phyloP scores from a whole-genome alignment of 2,797 vertebrate genomes.

The Amphiprion clarkii region DNA sequence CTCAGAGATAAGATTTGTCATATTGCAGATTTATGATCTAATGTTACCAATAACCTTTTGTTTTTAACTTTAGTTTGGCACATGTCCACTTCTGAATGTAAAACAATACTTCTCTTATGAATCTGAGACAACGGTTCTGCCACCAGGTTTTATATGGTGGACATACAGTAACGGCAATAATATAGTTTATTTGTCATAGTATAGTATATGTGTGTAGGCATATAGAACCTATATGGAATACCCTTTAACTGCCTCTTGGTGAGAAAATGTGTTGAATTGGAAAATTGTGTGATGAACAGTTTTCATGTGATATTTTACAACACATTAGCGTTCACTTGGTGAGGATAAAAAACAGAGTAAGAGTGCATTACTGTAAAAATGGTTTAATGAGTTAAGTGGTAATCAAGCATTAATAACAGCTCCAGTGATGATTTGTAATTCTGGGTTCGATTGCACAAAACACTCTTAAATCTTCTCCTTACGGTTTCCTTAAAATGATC shows the following conservation, averaged over 20 bases:
- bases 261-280: not conserved
- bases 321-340: not conserved
- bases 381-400: not conserved
- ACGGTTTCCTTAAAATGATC: too few species aligned
- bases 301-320: slow-evolving; percentile 16
- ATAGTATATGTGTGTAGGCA: slow-evolving; percentile 51
- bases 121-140: slow-evolving; percentile 20
- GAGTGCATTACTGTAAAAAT: not conserved
- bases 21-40: not conserved
- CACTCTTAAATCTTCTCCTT: too few species aligned
- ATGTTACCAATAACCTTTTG: slow-evolving; percentile 10
- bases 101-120: slow-evolving; percentile 31
- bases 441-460: too few species aligned
- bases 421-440: not conserved
- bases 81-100: slow-evolving; percentile 67
- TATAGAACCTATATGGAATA: slow-evolving; percentile 13
- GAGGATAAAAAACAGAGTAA: not conserved
- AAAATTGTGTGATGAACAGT: not conserved
- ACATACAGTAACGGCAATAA: slow-evolving; percentile 68
- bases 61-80: slow-evolving; percentile 22
- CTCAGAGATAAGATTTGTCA: too few species aligned
- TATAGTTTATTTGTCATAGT: not conserved
- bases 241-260: slow-evolving; percentile 33
- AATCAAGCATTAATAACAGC: not conserved
- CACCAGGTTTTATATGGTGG: slow-evolving; percentile 9